Percentiles rank a stretch among this genome's conserved stretches.
phyloP scores from a whole-genome alignment of 2,113 vertebrate genomes.

The Oreochromis niloticus region DNA sequence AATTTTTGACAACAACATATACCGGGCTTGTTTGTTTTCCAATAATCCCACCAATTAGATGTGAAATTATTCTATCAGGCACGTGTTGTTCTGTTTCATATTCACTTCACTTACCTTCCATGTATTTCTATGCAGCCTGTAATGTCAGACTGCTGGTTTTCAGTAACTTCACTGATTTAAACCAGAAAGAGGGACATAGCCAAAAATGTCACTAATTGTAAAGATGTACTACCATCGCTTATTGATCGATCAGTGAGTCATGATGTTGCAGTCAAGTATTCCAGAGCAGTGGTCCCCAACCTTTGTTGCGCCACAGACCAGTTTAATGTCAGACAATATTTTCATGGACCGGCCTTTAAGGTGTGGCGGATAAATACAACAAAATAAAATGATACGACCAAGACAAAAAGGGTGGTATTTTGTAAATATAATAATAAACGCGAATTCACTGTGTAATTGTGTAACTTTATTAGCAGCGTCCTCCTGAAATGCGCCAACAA shows the following conservation, averaged over 20 bases:
- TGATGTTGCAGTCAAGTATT: background rate
- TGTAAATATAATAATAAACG: too few species aligned
- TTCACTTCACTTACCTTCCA: background rate
- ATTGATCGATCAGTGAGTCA: background rate
- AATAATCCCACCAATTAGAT: background rate
- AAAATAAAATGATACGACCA: too few species aligned
- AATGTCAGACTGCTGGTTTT: background rate
- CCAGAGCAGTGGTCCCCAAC: accelerated
- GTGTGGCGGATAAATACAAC: too few species aligned
- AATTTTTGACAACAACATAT: background rate
- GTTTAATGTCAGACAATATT: background rate
- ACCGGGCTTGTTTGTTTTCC: background rate
- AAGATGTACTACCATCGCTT: background rate
- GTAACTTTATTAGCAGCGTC: too few species aligned
- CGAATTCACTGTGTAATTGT: too few species aligned
- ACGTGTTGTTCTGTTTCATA: too few species aligned
- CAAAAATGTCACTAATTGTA: background rate
- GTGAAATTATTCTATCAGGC: background rate
- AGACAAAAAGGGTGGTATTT: too few species aligned
- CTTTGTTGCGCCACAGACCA: background rate
- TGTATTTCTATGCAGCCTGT: background rate
- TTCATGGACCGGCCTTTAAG: background rate
- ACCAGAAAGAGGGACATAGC: background rate
- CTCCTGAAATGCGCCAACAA: too few species aligned
- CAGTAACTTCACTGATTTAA: background rate